Evolutionary conservation across 2,113 vertebrate species (phyloP), one percentile per base, ranked within the genome.

Genomic region (Gobiocypris rarus): DNA sequence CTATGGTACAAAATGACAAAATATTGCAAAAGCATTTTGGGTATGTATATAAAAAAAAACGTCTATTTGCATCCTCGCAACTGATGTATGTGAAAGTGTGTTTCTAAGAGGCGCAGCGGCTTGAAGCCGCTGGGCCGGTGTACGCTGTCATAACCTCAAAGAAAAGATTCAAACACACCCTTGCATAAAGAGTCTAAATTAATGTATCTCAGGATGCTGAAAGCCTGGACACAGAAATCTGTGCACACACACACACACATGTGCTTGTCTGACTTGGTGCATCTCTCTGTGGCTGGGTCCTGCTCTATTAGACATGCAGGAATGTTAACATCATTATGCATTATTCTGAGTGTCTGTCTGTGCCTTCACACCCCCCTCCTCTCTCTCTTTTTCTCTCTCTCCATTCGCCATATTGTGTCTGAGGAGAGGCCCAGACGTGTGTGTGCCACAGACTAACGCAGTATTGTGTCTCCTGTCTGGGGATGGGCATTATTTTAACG

Each of bases 261-360:
- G 71, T 59, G 71, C 19, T 75, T 45, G 50, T 75, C 59, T 77
- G 59, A 65, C 41, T 80, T 61, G 50, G 71, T 69, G 74, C 73
- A 82, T 86, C 63, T 83, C 75, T 83, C 75, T 59, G 22, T 81
- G 82, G 76, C 78, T 73, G 75, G 58, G 81, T 75, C 69, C 58
- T 89, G 93, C 79, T 92, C 93, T 91, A 95, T 96, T 97, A 96
- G 96, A 96, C 94, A 94, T 96, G 95, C 96, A 96, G 95, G 94
- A 97, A 97, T 96, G 95, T 94, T 96, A 95, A 95, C 95, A 94
- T 96, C 94, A 95, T 96, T 96, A 96, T 95, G 94, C 93, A 94
- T 95, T 95, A 96, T 95, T 96, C 94, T 95, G 94, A 95, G 93
- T 96, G 94, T 94, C 91, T 97, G 94, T 92, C 90, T 94, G 88